Base-by-base conservation (phyloP, 1,140 invertebrate species). In the Choristoneura fumiferana region DNA sequence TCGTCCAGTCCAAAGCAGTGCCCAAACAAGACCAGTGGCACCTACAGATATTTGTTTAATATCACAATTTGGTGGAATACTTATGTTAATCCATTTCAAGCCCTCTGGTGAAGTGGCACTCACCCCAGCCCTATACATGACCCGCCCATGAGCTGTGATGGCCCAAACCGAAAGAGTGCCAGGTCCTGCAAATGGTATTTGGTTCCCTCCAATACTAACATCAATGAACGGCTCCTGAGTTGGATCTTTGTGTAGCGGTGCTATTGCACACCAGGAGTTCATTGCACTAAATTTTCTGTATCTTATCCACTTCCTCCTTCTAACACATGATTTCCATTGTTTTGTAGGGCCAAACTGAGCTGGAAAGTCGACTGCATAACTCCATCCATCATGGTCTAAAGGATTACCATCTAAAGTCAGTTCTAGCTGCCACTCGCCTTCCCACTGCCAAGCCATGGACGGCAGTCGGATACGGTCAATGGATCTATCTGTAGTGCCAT, bases 391-490 rank as follows among this genome's bases (percentile, higher is more conserved):
- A 85, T 95, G 94, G 81, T 95, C 95, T 49, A 98, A 89, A 1
- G 95, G 94, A 73, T 97, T 94, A 3, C 96, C 96, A 86, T 97
- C 94, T 43, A 98, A 90, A 18, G 95, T 96, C 9, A 96, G 92
- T 82, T 98, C 96, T 54, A 98, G 91, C 64, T 96, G 93, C 97
- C 97, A 98, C 67, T 97, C 95, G 2, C 94, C 94, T 89, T 98
- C 96, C 97, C 97, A 98, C 73, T 96, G 94, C 97, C 97, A 97
- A 60, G 96, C 95, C 92, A 96, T 93, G 0, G 96, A 97, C 14
- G 97, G 97, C 17, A 98, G 84, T 67, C 94, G 90, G 40, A 98
- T 96, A 73, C 93, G 93, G 69, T 96, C 94, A 60, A 96, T 94
- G 18, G 93, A 93, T 54, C 95, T 91, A 71, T 96, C 93, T 52